These are phyloP conservation scores for Gerris lacustris DNA, from an alignment of 2,888 invertebrate genomes.

Conservation along the genomic window DNA sequence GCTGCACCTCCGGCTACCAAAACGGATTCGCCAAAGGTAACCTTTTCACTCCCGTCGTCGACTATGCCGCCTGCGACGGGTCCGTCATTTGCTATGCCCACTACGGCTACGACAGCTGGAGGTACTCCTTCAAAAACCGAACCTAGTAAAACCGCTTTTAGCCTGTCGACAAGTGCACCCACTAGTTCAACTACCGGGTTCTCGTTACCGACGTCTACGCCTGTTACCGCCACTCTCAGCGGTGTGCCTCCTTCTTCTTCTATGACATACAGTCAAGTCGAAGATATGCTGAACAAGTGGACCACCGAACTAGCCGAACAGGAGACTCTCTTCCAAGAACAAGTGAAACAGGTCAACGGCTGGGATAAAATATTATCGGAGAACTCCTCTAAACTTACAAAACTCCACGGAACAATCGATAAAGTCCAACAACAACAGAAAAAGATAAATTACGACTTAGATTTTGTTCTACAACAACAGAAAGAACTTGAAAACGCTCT, in stretches of 20 bases:
- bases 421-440: slow-evolving; percentile 52
- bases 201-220: slow-evolving; percentile 37
- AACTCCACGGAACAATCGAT: slow-evolving; percentile 15
- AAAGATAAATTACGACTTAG: slow-evolving; percentile 80
- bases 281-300: slow-evolving; percentile 87
- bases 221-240: slow-evolving; percentile 34
- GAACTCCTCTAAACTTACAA: slow-evolving; percentile 17
- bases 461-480: slow-evolving; percentile 86
- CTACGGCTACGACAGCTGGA: slow-evolving; percentile 30
- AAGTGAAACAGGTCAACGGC: slow-evolving; percentile 87
- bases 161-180: slow-evolving; percentile 36
- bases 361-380: slow-evolving; percentile 58
- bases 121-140: slow-evolving; percentile 21
- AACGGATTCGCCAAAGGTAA: slow-evolving; percentile 35
- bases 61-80: slow-evolving; percentile 25
- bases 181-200: slow-evolving; percentile 35
- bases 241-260: slow-evolving; percentile 32
- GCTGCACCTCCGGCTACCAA: slow-evolving; percentile 35
- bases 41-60: slow-evolving; percentile 36
- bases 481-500: slow-evolving; percentile 80
- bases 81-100: not conserved
- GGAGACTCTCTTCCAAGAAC: slow-evolving; percentile 81
- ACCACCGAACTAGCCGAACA: slow-evolving; percentile 82
- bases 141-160: slow-evolving; percentile 30
- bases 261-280: slow-evolving; percentile 70